These are phyloP conservation scores for Diplazon laetatorius DNA, from an alignment of 2,888 invertebrate species.

Conservation along the genomic window DNA sequence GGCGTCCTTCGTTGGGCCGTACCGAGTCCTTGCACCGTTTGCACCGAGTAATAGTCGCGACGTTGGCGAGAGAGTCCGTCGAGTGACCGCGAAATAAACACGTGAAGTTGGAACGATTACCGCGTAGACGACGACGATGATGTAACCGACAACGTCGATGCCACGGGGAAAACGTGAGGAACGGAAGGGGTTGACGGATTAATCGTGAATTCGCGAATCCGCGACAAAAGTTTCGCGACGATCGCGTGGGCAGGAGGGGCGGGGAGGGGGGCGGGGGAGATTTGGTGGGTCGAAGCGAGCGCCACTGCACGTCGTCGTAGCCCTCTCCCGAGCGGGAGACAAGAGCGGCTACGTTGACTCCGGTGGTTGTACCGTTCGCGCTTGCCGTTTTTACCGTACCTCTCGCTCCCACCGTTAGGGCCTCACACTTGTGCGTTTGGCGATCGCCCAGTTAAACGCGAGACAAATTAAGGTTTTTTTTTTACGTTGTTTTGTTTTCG, in stretches of 20 bases:
- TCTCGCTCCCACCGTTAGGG: slow-evolving; percentile 52
- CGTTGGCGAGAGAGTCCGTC: slow-evolving; percentile 33
- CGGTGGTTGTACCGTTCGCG: slow-evolving; percentile 84
- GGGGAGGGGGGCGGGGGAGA: no score
- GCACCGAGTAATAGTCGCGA: slow-evolving; percentile 45
- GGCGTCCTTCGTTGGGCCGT: slow-evolving; percentile 60
- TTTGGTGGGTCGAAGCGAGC: background rate
- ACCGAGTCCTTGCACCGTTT: slow-evolving; percentile 58
- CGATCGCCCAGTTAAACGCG: slow-evolving; percentile 29
- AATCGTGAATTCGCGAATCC: no score
- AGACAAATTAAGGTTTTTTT: slow-evolving; percentile 50
- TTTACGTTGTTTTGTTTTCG: slow-evolving; percentile 20
- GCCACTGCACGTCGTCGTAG: background rate
- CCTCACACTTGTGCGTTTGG: slow-evolving; percentile 51
- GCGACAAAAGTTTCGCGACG: background rate
- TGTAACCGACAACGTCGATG: no score
- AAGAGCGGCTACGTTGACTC: slow-evolving; percentile 78
- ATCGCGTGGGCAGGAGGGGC: background rate
- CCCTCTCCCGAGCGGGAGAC: no score
- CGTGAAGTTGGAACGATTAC: background rate
- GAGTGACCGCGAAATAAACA: slow-evolving; percentile 24
- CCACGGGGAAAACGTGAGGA: no score
- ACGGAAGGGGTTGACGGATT: no score
- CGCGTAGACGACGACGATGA: no score
- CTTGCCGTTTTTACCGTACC: slow-evolving; percentile 66